Base-by-base conservation (phyloP, 2,113 vertebrate species). In the Istiophorus platypterus region DNA sequence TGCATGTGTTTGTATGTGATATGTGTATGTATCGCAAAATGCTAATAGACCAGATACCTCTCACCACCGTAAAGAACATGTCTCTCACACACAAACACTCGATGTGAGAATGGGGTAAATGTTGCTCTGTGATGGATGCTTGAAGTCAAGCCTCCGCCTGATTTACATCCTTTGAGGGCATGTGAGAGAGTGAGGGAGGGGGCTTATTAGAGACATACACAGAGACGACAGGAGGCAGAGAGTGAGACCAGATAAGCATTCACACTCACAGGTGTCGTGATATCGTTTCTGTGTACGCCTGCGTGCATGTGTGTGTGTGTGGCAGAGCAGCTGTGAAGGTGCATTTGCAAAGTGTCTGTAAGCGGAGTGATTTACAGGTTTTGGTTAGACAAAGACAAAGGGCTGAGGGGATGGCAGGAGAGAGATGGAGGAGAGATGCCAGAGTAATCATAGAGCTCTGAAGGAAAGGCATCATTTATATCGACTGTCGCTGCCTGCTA, bases 331-430 rank as follows among this genome's bases (percentile, higher is more conserved):
- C 1, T 54, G 29, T 18, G 31, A 34, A 52, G 22, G 47, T 37
- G 49, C 20, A 70, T 56, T 54, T 54, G 39, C 39, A 41, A 41
- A 41, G 42, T 71, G 34, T 56, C 51, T 56, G 51, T 24, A 49
- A 54, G 67, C 52, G 39, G 11, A 42, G 68, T 57, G 52, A 71
- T 57, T 39, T 41, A 56, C n/a, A 58, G n/a, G n/a, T 58, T 71
- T 26, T 17, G 2, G 31, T 3, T 2, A 26, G n/a, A 20, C n/a
- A 17, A 4, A 26, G 52, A 68, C 4, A 0, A 56, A 37, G 47
- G 27, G 37, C 2, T 39, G 37, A 39, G 31, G 39, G 49, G 51
- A 20, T 39, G 67, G 37, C 22, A 70, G n/a, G n/a, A 57, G 34
- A 71, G 37, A 42, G 17, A 70, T 70, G 13, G 8, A 41, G 34